Conservation (phyloP, 2,113 vertebrate genomes). For the Equus quagga region DNA sequence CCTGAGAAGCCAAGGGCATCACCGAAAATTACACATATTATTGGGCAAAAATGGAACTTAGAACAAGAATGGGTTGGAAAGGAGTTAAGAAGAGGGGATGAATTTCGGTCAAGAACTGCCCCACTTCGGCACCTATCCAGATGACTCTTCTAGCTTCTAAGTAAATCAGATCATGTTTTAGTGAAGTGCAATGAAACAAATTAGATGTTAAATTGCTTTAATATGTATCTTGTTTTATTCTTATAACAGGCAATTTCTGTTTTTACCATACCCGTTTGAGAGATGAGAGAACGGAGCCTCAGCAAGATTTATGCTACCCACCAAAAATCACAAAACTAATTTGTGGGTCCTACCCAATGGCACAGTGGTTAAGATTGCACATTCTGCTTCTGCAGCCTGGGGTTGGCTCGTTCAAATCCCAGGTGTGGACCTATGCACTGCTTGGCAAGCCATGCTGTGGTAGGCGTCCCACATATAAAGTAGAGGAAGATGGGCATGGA, state of each 20-base stretch:
- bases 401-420: no score
- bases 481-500: no score
- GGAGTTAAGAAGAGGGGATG: background rate
- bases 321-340: accelerated
- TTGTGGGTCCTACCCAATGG: no score
- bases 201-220: background rate
- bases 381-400: no score
- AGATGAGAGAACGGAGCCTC: background rate
- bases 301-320: accelerated
- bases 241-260: background rate
- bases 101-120: accelerated
- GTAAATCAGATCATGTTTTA: background rate
- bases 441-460: no score
- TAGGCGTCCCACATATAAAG: no score
- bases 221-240: accelerated
- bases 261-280: background rate
- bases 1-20: background rate
- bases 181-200: background rate
- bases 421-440: no score
- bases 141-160: background rate
- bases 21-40: background rate
- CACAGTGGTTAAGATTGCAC: no score
- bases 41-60: background rate
- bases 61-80: background rate
- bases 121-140: no score